Percentiles rank a stretch among this genome's conserved stretches.
Evolutionary conservation across 2,113 vertebrate genomes (phyloP).

Genomic region (Ctenodactylus gundi): DNA sequence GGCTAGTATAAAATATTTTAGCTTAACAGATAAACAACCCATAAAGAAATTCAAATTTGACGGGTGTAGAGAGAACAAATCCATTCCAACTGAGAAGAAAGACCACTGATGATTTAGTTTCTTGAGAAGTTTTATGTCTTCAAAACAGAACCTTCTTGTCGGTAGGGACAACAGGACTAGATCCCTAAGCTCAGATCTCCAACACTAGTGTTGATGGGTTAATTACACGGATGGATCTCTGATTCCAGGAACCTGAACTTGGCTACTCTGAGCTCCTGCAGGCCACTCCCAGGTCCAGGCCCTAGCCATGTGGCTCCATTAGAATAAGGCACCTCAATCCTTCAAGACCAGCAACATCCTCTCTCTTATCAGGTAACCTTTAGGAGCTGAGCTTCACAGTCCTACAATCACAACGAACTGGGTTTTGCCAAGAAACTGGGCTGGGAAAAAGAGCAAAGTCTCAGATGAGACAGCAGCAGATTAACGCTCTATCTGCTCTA

Average conservation of each 20-base stretch:
- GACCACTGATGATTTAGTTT: background rate
- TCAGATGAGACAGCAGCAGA: background rate
- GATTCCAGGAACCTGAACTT: background rate
- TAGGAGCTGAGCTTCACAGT: background rate
- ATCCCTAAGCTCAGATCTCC: background rate
- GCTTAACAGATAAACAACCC: background rate
- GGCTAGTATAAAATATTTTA: background rate
- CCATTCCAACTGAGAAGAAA: background rate
- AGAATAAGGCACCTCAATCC: background rate
- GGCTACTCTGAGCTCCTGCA: background rate
- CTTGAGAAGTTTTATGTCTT: background rate
- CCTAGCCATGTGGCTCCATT: background rate
- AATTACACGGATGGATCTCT: background rate
- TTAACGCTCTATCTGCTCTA: rapidly evolving
- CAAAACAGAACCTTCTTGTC: background rate
- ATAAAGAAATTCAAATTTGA: background rate
- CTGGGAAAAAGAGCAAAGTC: background rate
- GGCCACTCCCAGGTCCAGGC: background rate
- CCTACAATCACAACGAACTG: background rate
- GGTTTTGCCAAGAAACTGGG: background rate
- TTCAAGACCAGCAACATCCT: background rate
- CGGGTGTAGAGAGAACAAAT: background rate
- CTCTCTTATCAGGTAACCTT: background rate
- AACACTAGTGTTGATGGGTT: background rate
- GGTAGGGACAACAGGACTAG: background rate